Evolutionary conservation across 2,113 vertebrate species (phyloP), one percentile per base, ranked within the genome.

Genomic region (Coracopsis vasa): DNA sequence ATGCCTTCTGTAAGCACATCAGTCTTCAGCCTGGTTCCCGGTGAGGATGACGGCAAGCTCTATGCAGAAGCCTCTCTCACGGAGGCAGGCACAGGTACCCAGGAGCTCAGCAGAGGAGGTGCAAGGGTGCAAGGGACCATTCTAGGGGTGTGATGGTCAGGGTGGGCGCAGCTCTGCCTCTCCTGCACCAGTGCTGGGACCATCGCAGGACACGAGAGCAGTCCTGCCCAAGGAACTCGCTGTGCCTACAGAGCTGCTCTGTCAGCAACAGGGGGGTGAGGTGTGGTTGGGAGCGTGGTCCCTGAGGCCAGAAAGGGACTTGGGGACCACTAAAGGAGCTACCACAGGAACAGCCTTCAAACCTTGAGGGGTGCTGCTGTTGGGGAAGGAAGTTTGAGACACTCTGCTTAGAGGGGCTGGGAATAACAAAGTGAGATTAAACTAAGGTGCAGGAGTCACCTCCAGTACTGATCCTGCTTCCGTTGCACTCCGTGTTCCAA

Each of bases 1-100:
- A 83, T 93, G 3, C 24, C 75, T 41, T 90, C 94, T 70, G 92
- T 98, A 53, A 89, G 95, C 74, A 97, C 48, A 7, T 86, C 93
- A 3, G 17, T 33, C 69, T 98, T 98, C 88, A 96, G 45, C 54
- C 77, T 97, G 71, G 54, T 73, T 35, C 67, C 54, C 11, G 77
- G 53, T 0, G 47, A 33, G 44, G 95, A 95, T 28, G 66, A 88
- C 3, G 27, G 60, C 21, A 90, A 64, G 50, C 65, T 98, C 87
- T 51, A 74, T 39, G 88, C 94, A 53, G 90, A 91, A 78, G 96
- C 97, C 27, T 90, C 83, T 20, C 74, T 98, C 33, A 66, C 89
- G 78, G 98, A 98, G 60, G 65, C 6, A 10, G 95, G 83, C 64
- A 98, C 97, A 95, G 97, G 97, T 97, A 96, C 82, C 53, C 60